Evolutionary conservation across 1,140 invertebrate species (phyloP).

Genomic region (Drosophila subobscura): DNA sequence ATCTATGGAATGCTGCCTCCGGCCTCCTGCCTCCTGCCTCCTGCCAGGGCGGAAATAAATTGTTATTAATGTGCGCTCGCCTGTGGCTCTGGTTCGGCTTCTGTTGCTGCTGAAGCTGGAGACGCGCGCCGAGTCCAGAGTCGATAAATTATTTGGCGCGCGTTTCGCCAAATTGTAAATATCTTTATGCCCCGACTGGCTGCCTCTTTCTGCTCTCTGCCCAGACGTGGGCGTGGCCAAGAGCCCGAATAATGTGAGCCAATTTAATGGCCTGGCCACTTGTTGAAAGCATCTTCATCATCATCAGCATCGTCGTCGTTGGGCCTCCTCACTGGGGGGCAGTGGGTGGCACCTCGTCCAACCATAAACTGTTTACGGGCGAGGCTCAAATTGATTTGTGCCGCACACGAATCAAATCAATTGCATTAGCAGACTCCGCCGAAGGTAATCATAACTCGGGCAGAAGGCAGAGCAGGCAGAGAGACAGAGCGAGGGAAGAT

Average conservation of each 20-base stretch:
- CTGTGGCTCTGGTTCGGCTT: slow-evolving; percentile 20
- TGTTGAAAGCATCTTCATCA: slow-evolving; percentile 45
- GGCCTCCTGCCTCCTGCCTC: slow-evolving; percentile 4
- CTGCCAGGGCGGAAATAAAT: slow-evolving; percentile 72
- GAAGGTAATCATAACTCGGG: slow-evolving; percentile 57
- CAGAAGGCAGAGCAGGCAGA: neutral
- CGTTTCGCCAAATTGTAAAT: slow-evolving; percentile 63
- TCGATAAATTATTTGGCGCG: slow-evolving; percentile 69
- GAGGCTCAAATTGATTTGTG: slow-evolving; percentile 68
- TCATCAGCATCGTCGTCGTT: slow-evolving; percentile 2
- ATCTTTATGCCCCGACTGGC: slow-evolving; percentile 2
- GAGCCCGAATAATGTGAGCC: slow-evolving; percentile 50
- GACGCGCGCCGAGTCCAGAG: neutral
- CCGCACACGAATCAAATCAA: slow-evolving; percentile 57
- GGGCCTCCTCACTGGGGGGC: no score
- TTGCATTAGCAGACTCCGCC: slow-evolving; percentile 43
- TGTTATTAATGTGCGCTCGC: slow-evolving; percentile 76
- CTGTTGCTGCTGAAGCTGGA: neutral
- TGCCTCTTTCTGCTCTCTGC: no score
- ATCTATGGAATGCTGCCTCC: slow-evolving; percentile 47
- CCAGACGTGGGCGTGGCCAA: slow-evolving; percentile 4
- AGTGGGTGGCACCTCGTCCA: neutral
- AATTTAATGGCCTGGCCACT: slow-evolving; percentile 73
- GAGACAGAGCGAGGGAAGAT: neutral
- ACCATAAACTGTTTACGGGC: slow-evolving; percentile 68